A percentile compares a stretch with the other conserved stretches of the same genome.
phyloP scores from a whole-genome alignment of 2,888 invertebrate species.

The Lysandra coridon region DNA sequence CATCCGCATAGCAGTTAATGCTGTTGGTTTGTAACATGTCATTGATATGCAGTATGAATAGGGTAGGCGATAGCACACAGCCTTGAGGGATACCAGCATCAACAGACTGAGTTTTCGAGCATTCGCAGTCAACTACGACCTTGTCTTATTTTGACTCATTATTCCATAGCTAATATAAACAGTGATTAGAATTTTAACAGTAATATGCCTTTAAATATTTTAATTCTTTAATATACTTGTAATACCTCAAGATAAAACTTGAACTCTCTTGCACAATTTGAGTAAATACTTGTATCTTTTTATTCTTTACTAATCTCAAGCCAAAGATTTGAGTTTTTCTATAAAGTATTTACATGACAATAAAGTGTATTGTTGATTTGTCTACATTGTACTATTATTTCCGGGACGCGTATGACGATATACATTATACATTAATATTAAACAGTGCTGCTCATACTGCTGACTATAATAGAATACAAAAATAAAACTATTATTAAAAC shows the following conservation, averaged over 20 bases:
- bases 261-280: not conserved
- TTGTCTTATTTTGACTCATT: not conserved
- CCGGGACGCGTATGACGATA: conserved; percentile 1
- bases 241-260: too few relatives aligned
- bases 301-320: not conserved
- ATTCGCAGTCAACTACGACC: too few relatives aligned
- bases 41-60: too few relatives aligned
- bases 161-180: not conserved
- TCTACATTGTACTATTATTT: conserved; percentile 21
- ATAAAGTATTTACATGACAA: conserved; percentile 26
- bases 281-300: too few relatives aligned
- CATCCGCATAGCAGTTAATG: too few relatives aligned
- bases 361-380: not conserved
- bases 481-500: too few relatives aligned
- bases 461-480: not conserved
- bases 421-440: not conserved
- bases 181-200: not conserved
- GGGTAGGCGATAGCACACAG: too few relatives aligned
- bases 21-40: too few relatives aligned
- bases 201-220: not conserved
- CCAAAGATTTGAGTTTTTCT: not conserved
- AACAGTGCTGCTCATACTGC: not conserved
- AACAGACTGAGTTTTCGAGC: too few relatives aligned
- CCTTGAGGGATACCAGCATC: too few relatives aligned
- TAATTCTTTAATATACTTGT: too few relatives aligned